A percentile compares a stretch with the other conserved stretches of the same genome.
Conservation (phyloP, 1,140 invertebrate species). For the Trichogramma pretiosum region DNA sequence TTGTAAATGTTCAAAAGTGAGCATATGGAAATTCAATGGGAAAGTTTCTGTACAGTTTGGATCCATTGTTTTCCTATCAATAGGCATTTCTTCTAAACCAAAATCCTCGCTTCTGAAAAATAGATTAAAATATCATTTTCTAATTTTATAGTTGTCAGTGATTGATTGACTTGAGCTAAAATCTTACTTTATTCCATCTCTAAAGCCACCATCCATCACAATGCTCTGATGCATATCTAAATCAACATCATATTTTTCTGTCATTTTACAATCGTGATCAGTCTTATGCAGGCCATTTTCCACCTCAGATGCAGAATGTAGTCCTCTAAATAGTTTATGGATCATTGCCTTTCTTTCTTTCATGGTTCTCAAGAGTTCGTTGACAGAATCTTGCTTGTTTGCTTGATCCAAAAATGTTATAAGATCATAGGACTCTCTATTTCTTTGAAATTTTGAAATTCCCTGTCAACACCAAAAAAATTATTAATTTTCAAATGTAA, state of each 20-base stretch:
- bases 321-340: constrained; percentile 53
- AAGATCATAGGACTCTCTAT: constrained; percentile 72
- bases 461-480: too few relatives aligned
- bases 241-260: constrained; percentile 52
- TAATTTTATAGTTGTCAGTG: background rate
- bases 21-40: constrained; percentile 65
- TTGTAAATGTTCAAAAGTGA: constrained; percentile 72
- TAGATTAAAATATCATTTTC: constrained; percentile 4
- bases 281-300: constrained; percentile 54
- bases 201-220: constrained; percentile 45
- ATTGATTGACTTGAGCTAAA: too few relatives aligned
- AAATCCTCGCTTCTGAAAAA: constrained; percentile 32
- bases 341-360: constrained; percentile 55
- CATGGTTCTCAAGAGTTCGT: constrained; percentile 58
- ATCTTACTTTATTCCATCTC: constrained; percentile 36
- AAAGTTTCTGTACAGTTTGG: constrained; percentile 30
- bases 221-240: constrained; percentile 65
- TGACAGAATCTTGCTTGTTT: constrained; percentile 54
- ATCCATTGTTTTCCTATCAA: constrained; percentile 22
- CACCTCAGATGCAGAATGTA: constrained; percentile 54
- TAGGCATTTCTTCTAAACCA: constrained; percentile 24
- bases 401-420: constrained; percentile 76
- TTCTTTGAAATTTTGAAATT: too few relatives aligned
- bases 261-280: constrained; percentile 60
- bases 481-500: too few relatives aligned